Conservation (phyloP, 2,888 invertebrate species). For the Saturnia pavonia region DNA sequence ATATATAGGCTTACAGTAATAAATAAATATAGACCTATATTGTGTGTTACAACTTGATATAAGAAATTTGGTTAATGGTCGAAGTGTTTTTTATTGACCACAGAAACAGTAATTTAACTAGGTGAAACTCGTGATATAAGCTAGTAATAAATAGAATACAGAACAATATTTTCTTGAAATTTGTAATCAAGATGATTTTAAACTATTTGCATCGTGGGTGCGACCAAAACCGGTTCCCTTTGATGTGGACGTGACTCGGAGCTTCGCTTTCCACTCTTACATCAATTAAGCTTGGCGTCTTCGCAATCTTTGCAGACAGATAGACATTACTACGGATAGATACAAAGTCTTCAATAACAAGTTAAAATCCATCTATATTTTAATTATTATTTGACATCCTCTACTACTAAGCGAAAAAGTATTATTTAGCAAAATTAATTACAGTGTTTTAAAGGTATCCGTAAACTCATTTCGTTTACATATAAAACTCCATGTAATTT, state of each 20-base stretch:
- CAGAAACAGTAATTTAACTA: background rate
- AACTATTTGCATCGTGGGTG: background rate
- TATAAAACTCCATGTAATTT: too few species aligned
- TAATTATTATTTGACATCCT: constrained; percentile 4
- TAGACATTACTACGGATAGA: constrained; percentile 6
- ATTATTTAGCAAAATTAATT: background rate
- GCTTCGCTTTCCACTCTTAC: constrained; percentile 24
- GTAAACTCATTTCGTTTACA: too few species aligned
- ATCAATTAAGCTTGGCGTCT: constrained; percentile 20
- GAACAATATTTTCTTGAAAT: background rate
- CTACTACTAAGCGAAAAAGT: background rate
- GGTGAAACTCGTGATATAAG: background rate
- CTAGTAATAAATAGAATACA: background rate
- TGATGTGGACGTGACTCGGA: constrained; percentile 21
- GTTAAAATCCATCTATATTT: background rate
- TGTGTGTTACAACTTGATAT: too few species aligned
- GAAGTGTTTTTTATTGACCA: background rate
- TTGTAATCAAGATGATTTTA: background rate
- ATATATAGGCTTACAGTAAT: too few species aligned
- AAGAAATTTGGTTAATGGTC: background rate
- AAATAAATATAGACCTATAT: background rate
- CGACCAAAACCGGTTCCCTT: constrained; percentile 14
- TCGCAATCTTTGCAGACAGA: constrained; percentile 24
- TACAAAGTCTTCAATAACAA: background rate
- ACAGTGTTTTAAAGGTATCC: background rate